Evolutionary conservation across 2,888 invertebrate species (phyloP).

Genomic region (Sphinx pinastri): DNA sequence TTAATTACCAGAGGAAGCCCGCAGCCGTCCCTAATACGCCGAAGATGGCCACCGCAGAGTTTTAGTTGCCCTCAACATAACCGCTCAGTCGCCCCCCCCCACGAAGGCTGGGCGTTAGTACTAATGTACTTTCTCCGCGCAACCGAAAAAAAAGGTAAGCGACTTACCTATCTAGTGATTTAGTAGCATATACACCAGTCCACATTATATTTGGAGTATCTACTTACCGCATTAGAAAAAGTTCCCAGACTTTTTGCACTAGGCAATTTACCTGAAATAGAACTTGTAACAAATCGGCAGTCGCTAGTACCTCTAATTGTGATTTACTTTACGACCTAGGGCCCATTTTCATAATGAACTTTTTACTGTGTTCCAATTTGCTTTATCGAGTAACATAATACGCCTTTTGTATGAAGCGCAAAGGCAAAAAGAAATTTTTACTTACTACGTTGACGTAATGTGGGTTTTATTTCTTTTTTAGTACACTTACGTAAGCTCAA

Average conservation of each 20-base stretch:
- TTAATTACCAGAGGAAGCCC: too few species aligned
- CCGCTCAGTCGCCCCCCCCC: too few species aligned
- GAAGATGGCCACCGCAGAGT: too few species aligned
- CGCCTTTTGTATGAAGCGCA: background rate
- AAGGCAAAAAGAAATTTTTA: background rate
- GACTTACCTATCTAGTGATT: too few species aligned
- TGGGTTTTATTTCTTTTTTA: background rate
- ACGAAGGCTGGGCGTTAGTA: too few species aligned
- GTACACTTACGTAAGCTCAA: background rate
- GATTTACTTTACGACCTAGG: slow-evolving; percentile 18
- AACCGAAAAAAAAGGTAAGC: too few species aligned
- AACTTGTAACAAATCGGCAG: background rate
- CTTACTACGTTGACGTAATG: background rate
- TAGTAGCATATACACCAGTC: too few species aligned
- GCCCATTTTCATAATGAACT: slow-evolving; percentile 24
- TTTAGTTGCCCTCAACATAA: too few species aligned
- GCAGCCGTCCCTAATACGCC: too few species aligned
- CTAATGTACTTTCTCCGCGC: too few species aligned
- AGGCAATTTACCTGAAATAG: slow-evolving; percentile 6
- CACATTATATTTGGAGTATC: too few species aligned
- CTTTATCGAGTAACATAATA: slow-evolving; percentile 5
- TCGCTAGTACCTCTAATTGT: slow-evolving; percentile 13
- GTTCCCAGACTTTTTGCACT: background rate
- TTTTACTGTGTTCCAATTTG: slow-evolving; percentile 20
- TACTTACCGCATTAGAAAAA: too few species aligned